phyloP scores from a whole-genome alignment of 2,113 vertebrate species.

The Percopsis transmontana region DNA sequence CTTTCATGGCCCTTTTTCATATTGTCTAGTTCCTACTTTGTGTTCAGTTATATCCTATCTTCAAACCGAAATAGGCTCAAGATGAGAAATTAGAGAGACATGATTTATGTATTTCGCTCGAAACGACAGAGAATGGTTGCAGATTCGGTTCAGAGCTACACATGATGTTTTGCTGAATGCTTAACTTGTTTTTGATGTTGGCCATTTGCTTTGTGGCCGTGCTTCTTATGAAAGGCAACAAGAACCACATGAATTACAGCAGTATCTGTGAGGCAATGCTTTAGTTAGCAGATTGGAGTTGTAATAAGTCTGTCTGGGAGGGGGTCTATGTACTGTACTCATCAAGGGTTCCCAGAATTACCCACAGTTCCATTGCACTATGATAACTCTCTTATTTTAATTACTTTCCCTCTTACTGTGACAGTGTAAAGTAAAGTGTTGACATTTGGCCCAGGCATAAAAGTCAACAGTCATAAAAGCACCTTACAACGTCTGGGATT shows the following conservation, averaged over 20 bases:
- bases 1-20: background rate
- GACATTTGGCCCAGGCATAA: slow-evolving; percentile 65
- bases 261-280: slow-evolving; percentile 12
- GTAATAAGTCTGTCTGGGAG: background rate
- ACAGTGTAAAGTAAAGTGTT: slow-evolving; percentile 48
- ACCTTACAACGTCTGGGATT: slow-evolving; percentile 71
- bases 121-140: slow-evolving; percentile 20
- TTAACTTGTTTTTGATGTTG: slow-evolving; percentile 20
- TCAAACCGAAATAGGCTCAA: background rate
- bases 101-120: slow-evolving; percentile 4
- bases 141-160: slow-evolving; percentile 6
- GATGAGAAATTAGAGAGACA: background rate
- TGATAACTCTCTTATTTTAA: background rate
- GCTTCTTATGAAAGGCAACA: slow-evolving; percentile 36
- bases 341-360: slow-evolving; percentile 7
- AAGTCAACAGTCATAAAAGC: slow-evolving; percentile 65
- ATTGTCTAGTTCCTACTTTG: background rate
- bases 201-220: slow-evolving; percentile 36
- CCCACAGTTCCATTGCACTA: slow-evolving; percentile 4
- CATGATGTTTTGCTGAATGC: slow-evolving; percentile 9
- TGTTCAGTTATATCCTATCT: background rate
- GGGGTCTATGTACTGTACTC: background rate
- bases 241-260: slow-evolving; percentile 45
- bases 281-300: background rate
- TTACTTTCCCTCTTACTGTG: slow-evolving; percentile 5